A percentile compares a stretch with the other conserved stretches of the same genome.
Evolutionary conservation across 2,113 vertebrate genomes (phyloP).

Genomic region (Nibea albiflora): DNA sequence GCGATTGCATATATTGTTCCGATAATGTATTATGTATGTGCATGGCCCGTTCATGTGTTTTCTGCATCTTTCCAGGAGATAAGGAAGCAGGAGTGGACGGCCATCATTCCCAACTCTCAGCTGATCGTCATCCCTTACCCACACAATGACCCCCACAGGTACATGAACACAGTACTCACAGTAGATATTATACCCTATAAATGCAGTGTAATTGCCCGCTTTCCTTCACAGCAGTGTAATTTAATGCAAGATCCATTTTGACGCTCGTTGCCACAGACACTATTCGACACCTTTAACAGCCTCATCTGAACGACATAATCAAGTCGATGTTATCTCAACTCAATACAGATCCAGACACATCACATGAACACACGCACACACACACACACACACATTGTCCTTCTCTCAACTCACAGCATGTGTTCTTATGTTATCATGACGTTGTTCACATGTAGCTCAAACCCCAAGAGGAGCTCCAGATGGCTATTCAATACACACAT

Average conservation of each 20-base stretch:
- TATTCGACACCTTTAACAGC: conserved; percentile 10
- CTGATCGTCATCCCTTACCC: conserved; percentile 98
- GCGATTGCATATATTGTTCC: not conserved
- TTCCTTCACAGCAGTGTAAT: not conserved
- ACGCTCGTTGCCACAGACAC: conserved; percentile 45
- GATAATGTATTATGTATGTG: conserved; percentile 2
- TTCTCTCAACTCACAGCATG: conserved; percentile 27
- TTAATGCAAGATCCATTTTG: not conserved
- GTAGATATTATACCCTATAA: not conserved
- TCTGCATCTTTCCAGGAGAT: conserved; percentile 82
- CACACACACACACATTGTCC: not conserved
- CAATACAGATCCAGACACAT: not conserved
- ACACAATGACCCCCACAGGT: conserved; percentile 92
- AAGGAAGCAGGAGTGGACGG: conserved; percentile 95
- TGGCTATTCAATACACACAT: conserved; percentile 47
- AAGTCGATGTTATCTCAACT: conserved; percentile 23
- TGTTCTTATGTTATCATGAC: conserved; percentile 54
- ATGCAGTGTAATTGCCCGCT: not conserved
- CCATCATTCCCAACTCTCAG: conserved; percentile 99
- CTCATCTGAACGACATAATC: conserved; percentile 26
- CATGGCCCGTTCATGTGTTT: not conserved
- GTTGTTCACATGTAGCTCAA: conserved; percentile 60
- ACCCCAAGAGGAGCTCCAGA: conserved; percentile 68
- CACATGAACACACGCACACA: not conserved
- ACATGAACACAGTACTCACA: conserved; percentile 18